A percentile compares a stretch with the other conserved stretches of the same genome.
Conservation (phyloP, 64 coral and sea anemone species). For the Hydrozoanthus tunicans region DNA sequence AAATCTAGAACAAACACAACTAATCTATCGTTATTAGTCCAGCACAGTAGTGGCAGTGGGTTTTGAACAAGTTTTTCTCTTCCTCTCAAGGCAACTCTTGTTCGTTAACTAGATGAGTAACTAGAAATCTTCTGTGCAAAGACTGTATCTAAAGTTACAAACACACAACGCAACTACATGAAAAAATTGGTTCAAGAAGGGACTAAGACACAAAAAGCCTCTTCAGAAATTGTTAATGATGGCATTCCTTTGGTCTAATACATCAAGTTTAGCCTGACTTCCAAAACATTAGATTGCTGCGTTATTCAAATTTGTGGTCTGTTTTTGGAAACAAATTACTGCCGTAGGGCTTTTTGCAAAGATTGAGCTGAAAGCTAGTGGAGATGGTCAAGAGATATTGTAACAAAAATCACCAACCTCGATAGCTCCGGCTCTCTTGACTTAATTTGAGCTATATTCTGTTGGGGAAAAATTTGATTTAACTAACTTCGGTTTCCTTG, state of each 20-base stretch:
- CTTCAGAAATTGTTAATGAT: background rate
- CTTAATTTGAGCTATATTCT: background rate
- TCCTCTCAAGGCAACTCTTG: conserved; percentile 2
- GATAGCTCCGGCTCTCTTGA: background rate
- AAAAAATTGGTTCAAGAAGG: background rate
- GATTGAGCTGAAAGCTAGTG: background rate
- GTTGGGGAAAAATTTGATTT: background rate
- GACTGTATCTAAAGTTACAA: background rate
- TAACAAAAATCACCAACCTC: background rate
- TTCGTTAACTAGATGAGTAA: background rate
- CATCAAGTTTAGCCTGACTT: background rate
- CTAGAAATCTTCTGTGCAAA: background rate
- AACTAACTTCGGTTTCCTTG: background rate
- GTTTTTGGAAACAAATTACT: conserved; percentile 13
- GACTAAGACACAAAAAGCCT: background rate
- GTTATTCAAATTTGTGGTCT: background rate
- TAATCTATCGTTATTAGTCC: conserved; percentile 11
- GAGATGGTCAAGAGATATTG: background rate
- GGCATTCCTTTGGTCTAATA: background rate
- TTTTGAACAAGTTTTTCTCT: background rate
- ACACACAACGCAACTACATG: background rate
- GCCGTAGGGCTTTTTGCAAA: conserved; percentile 3
- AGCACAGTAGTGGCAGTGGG: background rate
- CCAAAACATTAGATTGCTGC: background rate
- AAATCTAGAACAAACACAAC: conserved; percentile 38